These are phyloP conservation scores for Caerostris darwini DNA, from an alignment of 1,140 invertebrate species.

Conservation along the genomic window DNA sequence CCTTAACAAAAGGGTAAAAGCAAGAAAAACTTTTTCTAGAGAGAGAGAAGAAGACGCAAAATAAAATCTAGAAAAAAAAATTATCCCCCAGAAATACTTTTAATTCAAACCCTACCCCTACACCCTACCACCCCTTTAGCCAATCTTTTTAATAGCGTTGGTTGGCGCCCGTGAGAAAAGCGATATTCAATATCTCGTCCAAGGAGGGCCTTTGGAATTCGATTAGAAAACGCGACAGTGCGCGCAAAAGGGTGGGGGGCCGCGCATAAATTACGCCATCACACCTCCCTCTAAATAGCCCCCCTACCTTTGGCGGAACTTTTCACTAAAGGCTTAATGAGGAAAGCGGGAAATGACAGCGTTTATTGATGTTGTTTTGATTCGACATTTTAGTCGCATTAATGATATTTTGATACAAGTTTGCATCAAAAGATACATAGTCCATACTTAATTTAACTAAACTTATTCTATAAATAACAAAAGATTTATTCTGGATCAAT, in stretches of 20 bases:
- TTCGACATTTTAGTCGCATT: background rate
- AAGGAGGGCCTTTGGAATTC: conserved; percentile 69
- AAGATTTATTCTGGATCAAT: too few relatives aligned
- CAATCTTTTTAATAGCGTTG: conserved; percentile 76
- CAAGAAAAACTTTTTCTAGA: conserved; percentile 22
- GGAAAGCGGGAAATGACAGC: background rate
- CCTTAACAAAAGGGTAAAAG: conserved; percentile 12
- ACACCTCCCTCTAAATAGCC: background rate
- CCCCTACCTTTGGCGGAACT: background rate
- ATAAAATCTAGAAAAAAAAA: conserved; percentile 25
- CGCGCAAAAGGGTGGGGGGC: conserved; percentile 45
- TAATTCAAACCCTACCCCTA: conserved; percentile 61
- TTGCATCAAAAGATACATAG: background rate
- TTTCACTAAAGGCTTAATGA: background rate
- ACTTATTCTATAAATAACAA: too few relatives aligned
- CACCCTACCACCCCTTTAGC: conserved; percentile 38
- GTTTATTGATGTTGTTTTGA: conserved; percentile 24
- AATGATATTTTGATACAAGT: background rate
- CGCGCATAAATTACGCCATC: conserved; percentile 52
- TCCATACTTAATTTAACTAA: too few relatives aligned
- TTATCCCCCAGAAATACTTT: conserved; percentile 59
- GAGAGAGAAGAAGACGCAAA: conserved; percentile 3
- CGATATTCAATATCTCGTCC: conserved; percentile 76
- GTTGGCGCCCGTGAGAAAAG: conserved; percentile 57
- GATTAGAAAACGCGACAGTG: conserved; percentile 77